Base-by-base conservation (phyloP, 2,797 vertebrate species). In the Molossus molossus region DNA sequence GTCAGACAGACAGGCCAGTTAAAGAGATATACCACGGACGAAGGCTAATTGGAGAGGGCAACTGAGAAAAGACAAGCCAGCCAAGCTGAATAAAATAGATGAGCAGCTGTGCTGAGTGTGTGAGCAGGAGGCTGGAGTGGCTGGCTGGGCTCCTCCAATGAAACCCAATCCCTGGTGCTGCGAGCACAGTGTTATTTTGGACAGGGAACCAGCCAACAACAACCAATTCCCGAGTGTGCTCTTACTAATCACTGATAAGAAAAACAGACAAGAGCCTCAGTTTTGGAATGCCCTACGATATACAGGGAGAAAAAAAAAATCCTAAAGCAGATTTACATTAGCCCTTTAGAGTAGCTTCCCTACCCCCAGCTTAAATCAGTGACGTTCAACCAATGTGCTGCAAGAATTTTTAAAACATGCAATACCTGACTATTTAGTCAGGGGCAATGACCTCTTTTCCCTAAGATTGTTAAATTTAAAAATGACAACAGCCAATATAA, bases 1-100 rank as follows among this genome's bases (percentile, higher is more conserved):
- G 64, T 81, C 73, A 76, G 77, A 69, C 72, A 50, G 29, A 55
- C 60, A 65, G 77, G 37, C 92, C 80, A 76, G 65, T 89, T 73
- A 80, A 58, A 79, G 62, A 60, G 58, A 65, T 1, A 33, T 1
- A 27, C 53, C 15, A n/a, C 77, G 77, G 72, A 84, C 73, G 50
- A 73, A 79, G 33, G 45, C 62, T 50, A 12, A 37, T 25, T 9
- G 1, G 65, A 62, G 37, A 69, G 50, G 57, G 69, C 45, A n/a
- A 60, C 80, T n/a, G 84, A 88, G 55, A 70, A 77, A 70, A 6
- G 13, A 57, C 55, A 58, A 65, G 76, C 33, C 67, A n/a, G 87
- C 45, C 69, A n/a, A 27, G n/a, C 33, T 12, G 55, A 79, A 48
- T 53, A 5, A 75, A 87, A 82, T 21, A 25, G 87, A 21, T 18